Evolutionary conservation across 2,797 vertebrate genomes (phyloP).

Genomic region (Sebastes hopkinsi): DNA sequence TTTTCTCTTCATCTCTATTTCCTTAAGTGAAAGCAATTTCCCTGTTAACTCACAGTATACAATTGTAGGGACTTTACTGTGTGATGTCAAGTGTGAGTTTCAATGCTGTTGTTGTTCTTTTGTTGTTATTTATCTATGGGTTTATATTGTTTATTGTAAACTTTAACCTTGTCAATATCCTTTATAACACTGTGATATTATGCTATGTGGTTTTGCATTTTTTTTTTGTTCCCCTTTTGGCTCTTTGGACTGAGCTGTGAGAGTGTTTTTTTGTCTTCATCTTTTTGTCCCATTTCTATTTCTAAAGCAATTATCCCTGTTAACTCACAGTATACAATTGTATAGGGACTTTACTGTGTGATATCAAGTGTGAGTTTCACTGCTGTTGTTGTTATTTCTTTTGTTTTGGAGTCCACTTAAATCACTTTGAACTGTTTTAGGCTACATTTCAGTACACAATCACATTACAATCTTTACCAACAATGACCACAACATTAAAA

Average conservation of each 20-base stretch:
- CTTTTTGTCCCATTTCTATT: background rate
- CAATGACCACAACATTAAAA: no score
- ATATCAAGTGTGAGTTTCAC: background rate
- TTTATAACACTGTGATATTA: background rate
- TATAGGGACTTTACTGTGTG: background rate
- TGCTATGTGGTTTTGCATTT: background rate
- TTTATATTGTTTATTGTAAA: background rate
- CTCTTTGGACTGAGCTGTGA: slow-evolving; percentile 13
- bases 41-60: background rate
- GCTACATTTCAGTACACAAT: no score
- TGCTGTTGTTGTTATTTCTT: background rate
- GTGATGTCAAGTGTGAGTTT: rapidly evolving
- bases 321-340: background rate
- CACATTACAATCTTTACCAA: no score
- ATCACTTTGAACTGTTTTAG: no score
- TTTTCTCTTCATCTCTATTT: background rate
- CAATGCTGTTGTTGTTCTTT: background rate
- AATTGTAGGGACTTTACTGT: background rate
- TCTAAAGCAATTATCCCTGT: background rate
- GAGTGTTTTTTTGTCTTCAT: background rate
- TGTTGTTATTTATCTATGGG: background rate
- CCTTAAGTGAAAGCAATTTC: background rate
- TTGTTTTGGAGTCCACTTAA: no score
- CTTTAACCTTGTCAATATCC: background rate
- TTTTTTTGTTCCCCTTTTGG: background rate